Evolutionary conservation across 2,797 vertebrate genomes (phyloP).

Genomic region (Pipistrellus pygmaeus): DNA sequence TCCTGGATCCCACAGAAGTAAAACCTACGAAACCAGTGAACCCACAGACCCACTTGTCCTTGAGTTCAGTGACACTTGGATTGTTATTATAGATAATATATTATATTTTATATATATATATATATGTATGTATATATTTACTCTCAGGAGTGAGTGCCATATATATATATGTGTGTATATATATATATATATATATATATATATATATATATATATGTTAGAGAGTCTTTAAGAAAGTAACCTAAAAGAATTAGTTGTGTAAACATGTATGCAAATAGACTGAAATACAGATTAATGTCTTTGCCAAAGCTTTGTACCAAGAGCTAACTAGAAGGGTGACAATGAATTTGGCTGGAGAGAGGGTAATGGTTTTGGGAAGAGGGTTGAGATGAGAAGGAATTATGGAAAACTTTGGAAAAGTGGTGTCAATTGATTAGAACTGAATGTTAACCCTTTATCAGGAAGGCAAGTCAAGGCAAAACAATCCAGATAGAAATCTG

Average conservation of each 20-base stretch:
- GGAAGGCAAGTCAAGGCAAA: not conserved
- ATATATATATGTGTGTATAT: not conserved
- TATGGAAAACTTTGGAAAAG: not conserved
- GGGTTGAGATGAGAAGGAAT: not conserved
- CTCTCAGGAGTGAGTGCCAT: not conserved
- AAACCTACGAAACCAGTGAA: conserved; percentile 42
- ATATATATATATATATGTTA: not conserved
- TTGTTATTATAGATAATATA: not conserved
- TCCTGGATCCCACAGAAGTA: not conserved
- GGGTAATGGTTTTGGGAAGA: not conserved
- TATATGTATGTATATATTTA: conserved; percentile 14
- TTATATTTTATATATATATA: not conserved
- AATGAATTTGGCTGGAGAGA: not conserved
- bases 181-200: not conserved
- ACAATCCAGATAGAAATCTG: not conserved
- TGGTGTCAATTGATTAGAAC: not conserved
- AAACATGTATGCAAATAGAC: not conserved
- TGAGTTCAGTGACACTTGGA: not conserved
- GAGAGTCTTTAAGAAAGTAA: conserved; percentile 36
- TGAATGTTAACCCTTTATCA: not conserved
- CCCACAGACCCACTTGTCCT: not conserved
- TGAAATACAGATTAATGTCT: not conserved
- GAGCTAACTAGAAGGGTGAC: not conserved
- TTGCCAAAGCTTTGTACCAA: not conserved
- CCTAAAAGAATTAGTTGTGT: not conserved